Evolutionary conservation across 2,888 invertebrate species (phyloP), one percentile per base, ranked within the genome.

Genomic region (Pseudococcus jackbeardsleyi): DNA sequence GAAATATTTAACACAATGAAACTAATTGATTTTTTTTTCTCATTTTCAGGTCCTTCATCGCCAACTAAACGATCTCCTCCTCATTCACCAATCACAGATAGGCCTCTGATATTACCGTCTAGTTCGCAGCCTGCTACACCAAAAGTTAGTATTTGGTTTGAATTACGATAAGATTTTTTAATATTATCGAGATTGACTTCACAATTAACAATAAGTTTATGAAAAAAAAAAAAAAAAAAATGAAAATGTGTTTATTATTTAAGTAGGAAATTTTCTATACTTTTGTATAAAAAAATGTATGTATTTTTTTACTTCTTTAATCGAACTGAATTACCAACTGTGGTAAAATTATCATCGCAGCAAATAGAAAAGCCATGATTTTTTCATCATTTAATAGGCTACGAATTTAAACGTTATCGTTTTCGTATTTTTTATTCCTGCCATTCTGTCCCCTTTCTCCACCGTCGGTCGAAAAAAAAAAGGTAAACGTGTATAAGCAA

Each of bases 21-120:
- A 54, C 88, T 48, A 85, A 72, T 77, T 88, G 42, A 42, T 42
- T 54, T 85, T 64, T 84, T 54, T 22, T 17, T 84, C 54, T 33
- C 17, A 84, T 17, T 84, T 85, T 39, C 82, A 88, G 88, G 88
- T 79, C 82, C 85, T n/a, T 64, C 88, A 11, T 85, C 85, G 33
- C 85, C 88, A 17, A 85, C 85, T 4, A 88, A 88, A 88, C 59
- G 85, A 72, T 88, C 88, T 50, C 85, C 88, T 68, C 88, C 88
- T 22, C 26, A 85, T 77, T 84, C 85, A 64, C 77, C 85, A 2
- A 77, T 54, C 22, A 72, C 39, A 15, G 85, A 88, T 17, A 72
- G 88, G 77, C 50, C 85, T 5, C 19, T 88, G 15, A 72, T 85
- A 39, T 85, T 88, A 48, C 64, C 84, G 22, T 77, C 88, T 22